These are phyloP conservation scores for Anolis apletophallus DNA, from an alignment of 2,797 vertebrate genomes.

Conservation along the genomic window DNA sequence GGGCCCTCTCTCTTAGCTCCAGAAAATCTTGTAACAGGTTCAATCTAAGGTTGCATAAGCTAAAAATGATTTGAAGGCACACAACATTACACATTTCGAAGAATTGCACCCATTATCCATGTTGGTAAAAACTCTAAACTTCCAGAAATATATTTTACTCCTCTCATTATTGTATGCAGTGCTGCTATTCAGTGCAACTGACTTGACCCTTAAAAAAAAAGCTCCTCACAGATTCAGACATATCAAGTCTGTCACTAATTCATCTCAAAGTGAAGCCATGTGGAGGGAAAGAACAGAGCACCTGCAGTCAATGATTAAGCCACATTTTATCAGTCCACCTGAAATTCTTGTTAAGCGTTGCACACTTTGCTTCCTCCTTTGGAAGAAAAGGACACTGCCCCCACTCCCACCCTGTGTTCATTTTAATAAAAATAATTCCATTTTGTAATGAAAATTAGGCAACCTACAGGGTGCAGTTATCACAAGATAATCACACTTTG, in stretches of 20 bases:
- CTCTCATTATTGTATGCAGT: neutral
- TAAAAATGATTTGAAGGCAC: no score
- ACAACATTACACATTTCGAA: neutral
- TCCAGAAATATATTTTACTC: neutral
- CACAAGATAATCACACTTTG: slow-evolving; percentile 68
- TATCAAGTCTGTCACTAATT: slow-evolving; percentile 32
- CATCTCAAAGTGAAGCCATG: neutral
- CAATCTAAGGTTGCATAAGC: no score
- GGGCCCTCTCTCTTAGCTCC: no score
- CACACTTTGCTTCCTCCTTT: slow-evolving; percentile 24
- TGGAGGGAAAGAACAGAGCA: neutral
- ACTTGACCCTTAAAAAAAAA: neutral
- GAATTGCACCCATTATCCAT: neutral
- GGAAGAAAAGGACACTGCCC: slow-evolving; percentile 20
- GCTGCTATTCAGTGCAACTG: neutral
- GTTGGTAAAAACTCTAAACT: neutral
- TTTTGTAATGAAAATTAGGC: slow-evolving; percentile 70
- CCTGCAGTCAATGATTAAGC: slow-evolving; percentile 13
- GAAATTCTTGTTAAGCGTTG: slow-evolving; percentile 34
- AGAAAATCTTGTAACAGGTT: no score
- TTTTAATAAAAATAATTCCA: slow-evolving; percentile 61
- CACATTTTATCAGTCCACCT: fast-evolving
- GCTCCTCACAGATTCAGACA: neutral
- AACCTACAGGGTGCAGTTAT: slow-evolving; percentile 66
- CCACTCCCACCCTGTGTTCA: slow-evolving; percentile 33